Evolutionary conservation across 2,888 invertebrate species (phyloP).

Genomic region (Erynnis tages): DNA sequence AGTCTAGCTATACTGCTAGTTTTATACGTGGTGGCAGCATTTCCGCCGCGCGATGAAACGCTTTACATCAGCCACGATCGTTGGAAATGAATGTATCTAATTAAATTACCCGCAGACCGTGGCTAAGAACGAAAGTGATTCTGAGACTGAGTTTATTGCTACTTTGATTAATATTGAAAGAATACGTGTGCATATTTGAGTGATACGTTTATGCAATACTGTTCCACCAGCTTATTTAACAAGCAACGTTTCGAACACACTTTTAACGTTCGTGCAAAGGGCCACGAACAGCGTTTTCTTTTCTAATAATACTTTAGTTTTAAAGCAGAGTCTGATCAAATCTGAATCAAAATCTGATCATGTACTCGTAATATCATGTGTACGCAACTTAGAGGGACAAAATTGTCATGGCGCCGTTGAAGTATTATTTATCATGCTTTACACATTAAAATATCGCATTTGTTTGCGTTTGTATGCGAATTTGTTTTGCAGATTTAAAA

Average conservation of each 20-base stretch:
- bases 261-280: constrained; percentile 8
- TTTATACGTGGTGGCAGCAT: neutral
- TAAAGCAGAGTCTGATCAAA: no score
- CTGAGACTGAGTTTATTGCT: constrained; percentile 47
- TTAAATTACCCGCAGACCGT: constrained; percentile 58
- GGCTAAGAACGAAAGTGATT: constrained; percentile 63
- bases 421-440: neutral
- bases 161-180: constrained; percentile 28
- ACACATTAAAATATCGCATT: no score
- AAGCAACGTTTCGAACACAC: neutral
- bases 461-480: no score
- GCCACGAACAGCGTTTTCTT: neutral
- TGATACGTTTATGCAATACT: neutral
- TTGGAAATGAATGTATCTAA: constrained; percentile 47
- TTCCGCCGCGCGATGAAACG: constrained; percentile 41
- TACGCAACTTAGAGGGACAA: neutral
- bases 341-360: constrained; percentile 10
- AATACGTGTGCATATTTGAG: neutral
- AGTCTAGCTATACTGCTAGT: neutral
- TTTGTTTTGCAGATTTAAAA: no score
- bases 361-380: constrained; percentile 4
- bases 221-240: no score
- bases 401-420: neutral
- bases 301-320: constrained; percentile 11
- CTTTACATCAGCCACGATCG: constrained; percentile 44